Conservation (phyloP, 2,888 invertebrate genomes). For the Nectonema munidae region DNA sequence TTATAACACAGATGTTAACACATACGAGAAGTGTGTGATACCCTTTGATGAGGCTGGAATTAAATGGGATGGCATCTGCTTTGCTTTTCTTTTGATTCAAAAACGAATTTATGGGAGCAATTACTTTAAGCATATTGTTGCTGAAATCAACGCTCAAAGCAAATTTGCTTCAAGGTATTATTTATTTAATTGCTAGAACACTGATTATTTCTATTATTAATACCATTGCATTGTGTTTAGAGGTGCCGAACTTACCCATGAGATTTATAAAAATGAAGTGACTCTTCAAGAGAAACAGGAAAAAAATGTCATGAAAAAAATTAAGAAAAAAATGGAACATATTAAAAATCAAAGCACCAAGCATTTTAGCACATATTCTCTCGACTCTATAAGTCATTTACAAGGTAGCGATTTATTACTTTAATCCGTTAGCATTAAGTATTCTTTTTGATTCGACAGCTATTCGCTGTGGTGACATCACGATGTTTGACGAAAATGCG, state of each 20-base stretch:
- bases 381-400: slow-evolving; percentile 13
- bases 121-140: slow-evolving; percentile 80
- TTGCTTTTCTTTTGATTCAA: slow-evolving; percentile 62
- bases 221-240: slow-evolving; percentile 24
- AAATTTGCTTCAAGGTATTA: slow-evolving; percentile 52
- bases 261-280: slow-evolving; percentile 55
- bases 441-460: too few species aligned
- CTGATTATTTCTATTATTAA: slow-evolving; percentile 8
- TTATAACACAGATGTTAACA: slow-evolving; percentile 8
- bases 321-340: slow-evolving; percentile 72
- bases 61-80: slow-evolving; percentile 74
- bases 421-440: too few species aligned
- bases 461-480: too few species aligned
- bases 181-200: slow-evolving; percentile 7
- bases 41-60: slow-evolving; percentile 50
- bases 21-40: slow-evolving; percentile 30
- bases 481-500: too few species aligned
- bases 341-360: slow-evolving; percentile 27
- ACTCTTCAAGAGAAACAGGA: slow-evolving; percentile 53
- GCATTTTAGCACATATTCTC: not conserved
- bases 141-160: slow-evolving; percentile 72
- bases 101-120: slow-evolving; percentile 62
- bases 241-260: slow-evolving; percentile 76
- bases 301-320: slow-evolving; percentile 48
- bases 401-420: too few species aligned